A percentile compares a stretch with the other conserved stretches of the same genome.
These are phyloP conservation scores for Sturnus vulgaris DNA, from an alignment of 2,113 vertebrate species.

Conservation along the genomic window DNA sequence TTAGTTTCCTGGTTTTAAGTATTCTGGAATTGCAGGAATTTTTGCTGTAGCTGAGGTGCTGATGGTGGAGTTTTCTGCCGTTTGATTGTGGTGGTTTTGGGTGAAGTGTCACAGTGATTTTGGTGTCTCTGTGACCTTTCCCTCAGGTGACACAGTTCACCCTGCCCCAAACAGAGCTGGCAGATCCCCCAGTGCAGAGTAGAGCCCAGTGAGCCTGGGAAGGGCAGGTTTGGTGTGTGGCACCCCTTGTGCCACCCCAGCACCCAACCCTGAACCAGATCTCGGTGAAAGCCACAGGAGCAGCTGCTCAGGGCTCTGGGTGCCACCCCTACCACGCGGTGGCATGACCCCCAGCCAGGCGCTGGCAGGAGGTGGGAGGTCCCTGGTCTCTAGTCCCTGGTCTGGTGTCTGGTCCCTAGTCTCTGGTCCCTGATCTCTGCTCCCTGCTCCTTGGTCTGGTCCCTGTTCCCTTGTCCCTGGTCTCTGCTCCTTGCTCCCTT, in stretches of 20 bases:
- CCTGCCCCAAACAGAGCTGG: not conserved
- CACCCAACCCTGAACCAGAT: not conserved
- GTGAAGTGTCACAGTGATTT: not conserved
- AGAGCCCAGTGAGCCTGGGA: rapidly evolving
- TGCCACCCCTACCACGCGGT: rapidly evolving
- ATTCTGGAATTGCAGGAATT: not conserved
- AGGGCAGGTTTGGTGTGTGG: not conserved
- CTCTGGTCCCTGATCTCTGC: too few relatives aligned
- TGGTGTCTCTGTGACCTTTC: not conserved
- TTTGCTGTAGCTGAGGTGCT: not conserved
- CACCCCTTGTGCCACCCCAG: rapidly evolving
- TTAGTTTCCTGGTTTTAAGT: not conserved
- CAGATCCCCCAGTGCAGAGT: not conserved
- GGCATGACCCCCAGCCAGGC: rapidly evolving
- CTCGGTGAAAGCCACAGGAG: rapidly evolving
- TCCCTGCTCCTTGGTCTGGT: too few relatives aligned
- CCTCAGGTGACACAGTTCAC: not conserved
- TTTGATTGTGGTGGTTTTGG: not conserved
- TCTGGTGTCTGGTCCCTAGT: too few relatives aligned
- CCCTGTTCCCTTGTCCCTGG: too few relatives aligned
- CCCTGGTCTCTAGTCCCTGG: too few relatives aligned
- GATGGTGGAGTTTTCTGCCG: rapidly evolving
- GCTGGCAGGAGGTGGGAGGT: not conserved
- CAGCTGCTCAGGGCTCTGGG: rapidly evolving
- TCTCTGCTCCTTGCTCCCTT: too few relatives aligned